These are phyloP conservation scores for Matsumurasca onukii DNA, from an alignment of 1,140 invertebrate genomes.

Conservation along the genomic window DNA sequence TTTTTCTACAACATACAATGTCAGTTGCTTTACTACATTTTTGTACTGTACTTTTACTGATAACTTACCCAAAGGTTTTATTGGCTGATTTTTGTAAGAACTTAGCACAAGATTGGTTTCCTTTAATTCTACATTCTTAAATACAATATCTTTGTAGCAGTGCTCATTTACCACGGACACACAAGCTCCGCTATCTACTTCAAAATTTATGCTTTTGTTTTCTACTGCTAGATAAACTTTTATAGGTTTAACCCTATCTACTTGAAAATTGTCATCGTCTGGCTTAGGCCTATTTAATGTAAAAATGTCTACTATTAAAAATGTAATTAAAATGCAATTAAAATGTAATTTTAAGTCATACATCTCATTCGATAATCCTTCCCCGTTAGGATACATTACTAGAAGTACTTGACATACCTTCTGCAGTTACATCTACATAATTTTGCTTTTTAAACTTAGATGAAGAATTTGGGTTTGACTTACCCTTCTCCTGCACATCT, in stretches of 20 bases:
- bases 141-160: conserved; percentile 4
- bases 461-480: background rate
- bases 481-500: background rate
- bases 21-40: background rate
- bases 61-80: conserved; percentile 14
- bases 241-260: background rate
- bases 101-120: conserved; percentile 17
- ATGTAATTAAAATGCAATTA: too few species aligned
- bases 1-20: conserved; percentile 13
- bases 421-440: conserved; percentile 4
- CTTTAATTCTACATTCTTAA: background rate
- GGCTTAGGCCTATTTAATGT: background rate
- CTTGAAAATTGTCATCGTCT: background rate
- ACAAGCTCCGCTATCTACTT: conserved; percentile 20
- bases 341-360: conserved; percentile 12
- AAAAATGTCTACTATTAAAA: too few species aligned
- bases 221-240: background rate
- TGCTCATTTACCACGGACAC: conserved; percentile 14
- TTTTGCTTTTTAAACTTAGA: conserved; percentile 10
- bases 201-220: conserved; percentile 13
- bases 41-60: conserved; percentile 2
- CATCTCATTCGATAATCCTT: background rate
- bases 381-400: background rate
- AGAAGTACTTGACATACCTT: too few species aligned
- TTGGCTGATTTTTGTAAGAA: conserved; percentile 20